phyloP scores from a whole-genome alignment of 2,888 invertebrate species.

The Rugalucina vietnamica region DNA sequence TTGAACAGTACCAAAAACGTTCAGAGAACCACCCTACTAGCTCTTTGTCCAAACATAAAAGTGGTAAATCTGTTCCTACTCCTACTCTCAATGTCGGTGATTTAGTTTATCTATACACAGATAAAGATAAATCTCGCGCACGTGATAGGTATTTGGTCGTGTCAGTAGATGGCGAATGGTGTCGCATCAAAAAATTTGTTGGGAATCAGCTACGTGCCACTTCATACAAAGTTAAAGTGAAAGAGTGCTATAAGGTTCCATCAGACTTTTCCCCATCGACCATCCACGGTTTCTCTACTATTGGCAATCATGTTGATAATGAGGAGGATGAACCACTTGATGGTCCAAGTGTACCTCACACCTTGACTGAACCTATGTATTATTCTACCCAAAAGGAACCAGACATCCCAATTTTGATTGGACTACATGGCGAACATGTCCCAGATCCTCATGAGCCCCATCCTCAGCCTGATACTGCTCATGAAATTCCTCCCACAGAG shows the following conservation, averaged over 20 bases:
- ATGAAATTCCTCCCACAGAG: background rate
- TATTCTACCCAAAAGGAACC: background rate
- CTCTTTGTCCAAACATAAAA: conserved; percentile 51
- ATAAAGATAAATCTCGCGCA: conserved; percentile 43
- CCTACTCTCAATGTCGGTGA: conserved; percentile 46
- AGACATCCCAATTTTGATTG: background rate
- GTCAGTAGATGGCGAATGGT: conserved; percentile 51
- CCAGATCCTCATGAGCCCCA: background rate
- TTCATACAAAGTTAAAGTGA: conserved; percentile 53
- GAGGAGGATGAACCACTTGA: background rate
- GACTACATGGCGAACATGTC: background rate
- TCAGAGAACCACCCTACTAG: conserved; percentile 54
- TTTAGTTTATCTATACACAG: conserved; percentile 52
- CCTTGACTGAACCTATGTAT: no score
- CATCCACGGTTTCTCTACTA: no score
- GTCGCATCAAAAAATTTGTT: conserved; percentile 51
- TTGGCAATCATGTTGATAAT: background rate
- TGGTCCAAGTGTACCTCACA: background rate
- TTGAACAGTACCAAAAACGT: conserved; percentile 5
- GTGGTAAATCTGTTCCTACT: background rate
- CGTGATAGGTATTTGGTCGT: conserved; percentile 56
- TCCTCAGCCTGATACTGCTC: background rate
- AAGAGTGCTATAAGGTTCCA: conserved; percentile 49
- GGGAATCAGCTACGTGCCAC: conserved; percentile 49
- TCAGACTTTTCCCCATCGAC: background rate